phyloP scores from a whole-genome alignment of 1,140 invertebrate species.

The Penaeus indicus region DNA sequence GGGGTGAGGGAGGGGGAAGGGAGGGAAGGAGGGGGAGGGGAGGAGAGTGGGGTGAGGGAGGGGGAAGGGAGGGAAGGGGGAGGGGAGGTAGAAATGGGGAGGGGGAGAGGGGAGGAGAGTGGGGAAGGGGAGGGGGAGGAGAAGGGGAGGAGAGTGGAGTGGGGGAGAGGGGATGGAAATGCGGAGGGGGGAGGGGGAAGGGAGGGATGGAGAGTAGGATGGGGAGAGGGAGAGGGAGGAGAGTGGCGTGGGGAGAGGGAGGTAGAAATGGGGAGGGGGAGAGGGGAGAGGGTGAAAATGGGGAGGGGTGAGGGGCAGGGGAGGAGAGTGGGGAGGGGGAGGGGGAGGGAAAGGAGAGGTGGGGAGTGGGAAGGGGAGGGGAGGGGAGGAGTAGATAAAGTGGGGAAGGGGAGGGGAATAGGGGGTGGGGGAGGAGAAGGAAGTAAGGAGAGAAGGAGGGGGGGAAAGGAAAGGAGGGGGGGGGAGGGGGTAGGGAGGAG shows the following conservation, averaged over 20 bases:
- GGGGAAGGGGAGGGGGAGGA: not conserved
- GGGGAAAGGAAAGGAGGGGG: not conserved
- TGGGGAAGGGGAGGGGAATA: not conserved
- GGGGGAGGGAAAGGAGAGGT: not conserved
- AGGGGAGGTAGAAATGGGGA: not conserved
- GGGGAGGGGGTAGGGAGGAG: not conserved
- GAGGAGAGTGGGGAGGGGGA: not conserved
- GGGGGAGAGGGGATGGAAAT: not conserved
- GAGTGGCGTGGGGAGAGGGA: not conserved
- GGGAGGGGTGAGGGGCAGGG: not conserved
- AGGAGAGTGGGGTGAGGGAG: not conserved
- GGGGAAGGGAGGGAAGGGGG: no score
- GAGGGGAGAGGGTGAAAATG: not conserved
- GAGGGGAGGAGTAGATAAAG: no score
- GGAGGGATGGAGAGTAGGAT: not conserved
- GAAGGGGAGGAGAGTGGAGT: no score
- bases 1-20: not conserved
- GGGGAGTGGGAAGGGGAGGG: not conserved
- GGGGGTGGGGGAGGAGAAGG: not conserved
- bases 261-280: not conserved
- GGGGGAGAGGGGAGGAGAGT: not conserved
- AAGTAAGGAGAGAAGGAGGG: not conserved
- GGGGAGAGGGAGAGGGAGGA: not conserved
- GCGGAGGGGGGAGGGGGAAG: not conserved
- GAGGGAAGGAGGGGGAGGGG: not conserved